These are phyloP conservation scores for Heliconius nattereri DNA, from an alignment of 1,140 invertebrate genomes.

Conservation along the genomic window DNA sequence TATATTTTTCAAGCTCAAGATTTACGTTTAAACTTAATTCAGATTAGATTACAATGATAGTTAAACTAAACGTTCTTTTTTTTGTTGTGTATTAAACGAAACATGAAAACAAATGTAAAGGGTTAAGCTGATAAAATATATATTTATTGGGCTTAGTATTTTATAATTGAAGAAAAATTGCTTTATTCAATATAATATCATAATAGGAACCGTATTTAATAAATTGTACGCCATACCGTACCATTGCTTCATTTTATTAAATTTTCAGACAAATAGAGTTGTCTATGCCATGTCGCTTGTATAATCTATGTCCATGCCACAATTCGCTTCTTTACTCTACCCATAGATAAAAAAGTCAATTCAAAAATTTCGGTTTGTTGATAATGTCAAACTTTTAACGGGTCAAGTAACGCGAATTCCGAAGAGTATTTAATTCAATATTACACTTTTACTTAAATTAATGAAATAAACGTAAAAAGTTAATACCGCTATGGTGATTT, in stretches of 20 bases:
- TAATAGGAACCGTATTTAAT: too few species aligned
- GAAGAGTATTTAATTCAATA: slow-evolving; percentile 33
- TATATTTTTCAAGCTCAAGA: too few species aligned
- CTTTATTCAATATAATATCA: too few species aligned
- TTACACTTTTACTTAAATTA: slow-evolving; percentile 21
- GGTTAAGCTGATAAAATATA: too few species aligned
- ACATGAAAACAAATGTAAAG: too few species aligned
- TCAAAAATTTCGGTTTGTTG: slow-evolving; percentile 70
- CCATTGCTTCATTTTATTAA: neutral
- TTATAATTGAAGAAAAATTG: too few species aligned
- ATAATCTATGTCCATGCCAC: neutral
- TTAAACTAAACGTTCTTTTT: too few species aligned
- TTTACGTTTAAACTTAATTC: too few species aligned
- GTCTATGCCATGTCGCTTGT: neutral
- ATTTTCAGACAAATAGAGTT: neutral
- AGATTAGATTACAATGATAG: too few species aligned
- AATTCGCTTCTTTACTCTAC: slow-evolving; percentile 14
- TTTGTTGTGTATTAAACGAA: too few species aligned
- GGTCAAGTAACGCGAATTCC: slow-evolving; percentile 37
- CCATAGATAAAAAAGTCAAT: slow-evolving; percentile 42
- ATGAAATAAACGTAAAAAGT: neutral
- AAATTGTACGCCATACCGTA: too few species aligned
- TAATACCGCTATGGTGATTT: slow-evolving; percentile 41
- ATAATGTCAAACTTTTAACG: slow-evolving; percentile 65
- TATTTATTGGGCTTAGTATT: too few species aligned